phyloP scores from a whole-genome alignment of 1,140 invertebrate genomes.

The Antheraea pernyi region DNA sequence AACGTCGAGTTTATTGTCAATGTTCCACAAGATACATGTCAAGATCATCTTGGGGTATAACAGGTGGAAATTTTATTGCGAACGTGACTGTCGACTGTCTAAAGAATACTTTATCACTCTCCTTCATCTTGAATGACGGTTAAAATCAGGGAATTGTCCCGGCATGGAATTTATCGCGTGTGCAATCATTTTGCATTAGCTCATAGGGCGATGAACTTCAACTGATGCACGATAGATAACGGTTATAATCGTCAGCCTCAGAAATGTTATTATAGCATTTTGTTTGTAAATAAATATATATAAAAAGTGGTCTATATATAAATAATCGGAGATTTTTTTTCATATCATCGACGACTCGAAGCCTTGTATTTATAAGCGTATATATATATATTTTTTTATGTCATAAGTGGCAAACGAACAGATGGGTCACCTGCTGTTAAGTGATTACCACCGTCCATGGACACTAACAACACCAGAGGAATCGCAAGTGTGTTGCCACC shows the following conservation, averaged over 20 bases:
- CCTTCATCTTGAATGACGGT: background rate
- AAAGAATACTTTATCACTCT: background rate
- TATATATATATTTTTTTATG: no score
- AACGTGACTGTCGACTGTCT: slow-evolving; percentile 1
- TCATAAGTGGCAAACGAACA: no score
- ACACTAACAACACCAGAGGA: no score
- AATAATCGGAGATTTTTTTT: no score
- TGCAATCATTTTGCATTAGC: slow-evolving; percentile 1
- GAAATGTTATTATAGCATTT: background rate
- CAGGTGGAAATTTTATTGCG: background rate
- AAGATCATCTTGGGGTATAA: background rate
- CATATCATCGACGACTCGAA: no score
- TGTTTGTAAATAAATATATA: background rate
- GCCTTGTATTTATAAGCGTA: no score
- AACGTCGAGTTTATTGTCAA: background rate
- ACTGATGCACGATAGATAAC: background rate
- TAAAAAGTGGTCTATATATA: no score
- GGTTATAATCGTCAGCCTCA: background rate
- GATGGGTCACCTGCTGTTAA: no score
- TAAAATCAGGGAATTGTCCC: background rate
- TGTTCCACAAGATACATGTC: background rate
- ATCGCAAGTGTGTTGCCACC: no score
- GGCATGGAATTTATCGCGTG: background rate
- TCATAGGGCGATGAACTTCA: background rate
- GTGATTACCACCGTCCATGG: no score